Percentiles rank a stretch among this genome's conserved stretches.
Evolutionary conservation across 2,797 vertebrate species (phyloP).

Genomic region (Sebastes cheni): DNA sequence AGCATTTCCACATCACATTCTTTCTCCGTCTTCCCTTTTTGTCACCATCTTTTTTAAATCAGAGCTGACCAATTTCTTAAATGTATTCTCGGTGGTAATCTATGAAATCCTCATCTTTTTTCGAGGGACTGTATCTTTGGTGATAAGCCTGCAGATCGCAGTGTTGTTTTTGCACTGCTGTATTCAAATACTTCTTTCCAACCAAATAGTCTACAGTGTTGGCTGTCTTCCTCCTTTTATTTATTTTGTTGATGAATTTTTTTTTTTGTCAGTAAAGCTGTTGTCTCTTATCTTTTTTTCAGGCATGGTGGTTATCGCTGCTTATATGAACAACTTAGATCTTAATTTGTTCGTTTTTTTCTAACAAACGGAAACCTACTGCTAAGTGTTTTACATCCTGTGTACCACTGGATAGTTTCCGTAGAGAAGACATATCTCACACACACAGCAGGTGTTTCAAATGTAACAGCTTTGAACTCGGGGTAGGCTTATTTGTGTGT

Average conservation of each 20-base stretch:
- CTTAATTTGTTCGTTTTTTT: not conserved
- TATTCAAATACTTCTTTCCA: constrained; percentile 36
- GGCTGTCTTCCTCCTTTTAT: constrained; percentile 33
- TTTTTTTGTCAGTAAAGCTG: not conserved
- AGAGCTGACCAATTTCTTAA: constrained; percentile 24
- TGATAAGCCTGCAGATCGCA: constrained; percentile 49
- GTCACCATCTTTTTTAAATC: constrained; percentile 14
- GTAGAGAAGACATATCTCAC: not conserved
- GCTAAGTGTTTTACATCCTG: constrained; percentile 2
- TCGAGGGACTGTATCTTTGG: constrained; percentile 43
- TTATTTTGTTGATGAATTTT: constrained; percentile 12
- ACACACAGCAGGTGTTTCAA: constrained; percentile 35
- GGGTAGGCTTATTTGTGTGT: not conserved
- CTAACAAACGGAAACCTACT: not conserved
- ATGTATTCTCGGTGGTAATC: constrained; percentile 16
- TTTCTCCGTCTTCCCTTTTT: not conserved
- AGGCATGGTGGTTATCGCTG: constrained; percentile 4
- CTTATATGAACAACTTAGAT: constrained; percentile 17
- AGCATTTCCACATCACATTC: not conserved
- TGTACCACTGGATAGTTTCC: not conserved
- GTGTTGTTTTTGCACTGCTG: constrained; percentile 5
- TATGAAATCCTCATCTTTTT: constrained; percentile 18
- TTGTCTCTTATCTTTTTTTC: constrained; percentile 37
- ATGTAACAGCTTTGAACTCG: constrained; percentile 25
- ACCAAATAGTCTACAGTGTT: constrained; percentile 9